Evolutionary conservation across 92 coral and sea anemone species (phyloP).

Genomic region (Umimayanthus chanpuru): DNA sequence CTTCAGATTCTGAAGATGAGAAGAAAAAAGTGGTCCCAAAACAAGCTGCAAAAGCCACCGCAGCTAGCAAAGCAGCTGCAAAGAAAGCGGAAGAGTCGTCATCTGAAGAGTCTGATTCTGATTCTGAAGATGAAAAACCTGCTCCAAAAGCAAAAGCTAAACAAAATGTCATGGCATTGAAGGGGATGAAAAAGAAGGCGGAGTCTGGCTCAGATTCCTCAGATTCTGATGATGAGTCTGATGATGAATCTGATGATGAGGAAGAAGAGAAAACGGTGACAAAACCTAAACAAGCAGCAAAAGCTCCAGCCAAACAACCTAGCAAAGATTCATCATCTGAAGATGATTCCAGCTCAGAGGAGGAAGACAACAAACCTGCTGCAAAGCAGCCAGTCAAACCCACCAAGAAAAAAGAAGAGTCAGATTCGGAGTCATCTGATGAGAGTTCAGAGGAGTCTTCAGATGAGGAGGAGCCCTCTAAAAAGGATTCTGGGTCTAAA

Average conservation of each 20-base stretch:
- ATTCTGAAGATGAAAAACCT: constrained; percentile 49
- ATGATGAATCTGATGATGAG: constrained; percentile 29
- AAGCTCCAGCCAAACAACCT: constrained; percentile 8
- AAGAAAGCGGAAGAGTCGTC: constrained; percentile 47
- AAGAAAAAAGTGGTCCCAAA: constrained; percentile 34
- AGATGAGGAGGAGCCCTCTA: constrained; percentile 34
- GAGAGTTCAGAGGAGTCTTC: constrained; percentile 18
- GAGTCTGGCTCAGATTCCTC: constrained; percentile 53
- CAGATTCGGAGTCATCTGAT: constrained; percentile 4
- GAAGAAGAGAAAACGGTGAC: constrained; percentile 33
- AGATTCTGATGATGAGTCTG: constrained; percentile 40
- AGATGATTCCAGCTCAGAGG: constrained; percentile 43
- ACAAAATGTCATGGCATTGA: constrained; percentile 8
- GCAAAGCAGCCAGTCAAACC: constrained; percentile 7
- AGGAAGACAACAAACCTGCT: constrained; percentile 19
- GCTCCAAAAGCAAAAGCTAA: constrained; percentile 35
- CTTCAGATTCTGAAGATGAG: constrained; percentile 49
- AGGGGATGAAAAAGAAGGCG: constrained; percentile 48
- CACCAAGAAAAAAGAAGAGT: not conserved
- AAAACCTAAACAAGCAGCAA: constrained; percentile 34
- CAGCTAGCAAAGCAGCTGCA: constrained; percentile 6
- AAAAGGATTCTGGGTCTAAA: not conserved
- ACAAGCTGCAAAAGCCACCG: not conserved
- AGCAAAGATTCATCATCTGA: constrained; percentile 39
- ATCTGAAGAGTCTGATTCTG: constrained; percentile 46